Base-by-base conservation (phyloP, 2,888 invertebrate species). In the Aspidiotus destructor region DNA sequence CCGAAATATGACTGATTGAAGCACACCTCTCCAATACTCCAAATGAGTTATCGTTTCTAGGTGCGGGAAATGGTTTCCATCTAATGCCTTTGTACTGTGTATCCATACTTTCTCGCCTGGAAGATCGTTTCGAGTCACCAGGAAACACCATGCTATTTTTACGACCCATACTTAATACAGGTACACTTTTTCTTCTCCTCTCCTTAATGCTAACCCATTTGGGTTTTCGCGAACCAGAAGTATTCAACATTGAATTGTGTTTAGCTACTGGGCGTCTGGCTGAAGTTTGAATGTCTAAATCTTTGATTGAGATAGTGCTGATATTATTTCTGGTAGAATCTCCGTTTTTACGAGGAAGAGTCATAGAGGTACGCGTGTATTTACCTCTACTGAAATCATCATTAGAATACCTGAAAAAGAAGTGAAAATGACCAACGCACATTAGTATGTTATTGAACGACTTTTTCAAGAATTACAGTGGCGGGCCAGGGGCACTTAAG, bases 41-140 rank as follows among this genome's bases (percentile, higher is more conserved):
- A 28, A 28, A 28, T n/a, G 48, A 48, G 55, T 17, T 55, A 41
- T 65, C 28, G 9, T 55, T 41, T n/a, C 57, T 57, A 5, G 55
- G 42, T 1, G 13, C 41, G 11, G 28, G 52, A 17, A 62, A 69
- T 41, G 76, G 74, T 72, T 75, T 77, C 78, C 78, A 78, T 6
- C 75, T 74, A 2, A 77, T 75, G 13, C 75, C 75, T 60, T 74
- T 77, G 72, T 73, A 76, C n/a, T 74, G 73, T 16, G 71, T 70
- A 58, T 73, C 74, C 6, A 67, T 58, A 11, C 67, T 67, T 44
- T 67, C 67, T 11, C 60, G 7, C 9, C 58, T 58, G 48, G 60
- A 8, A 11, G 67, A 67, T 52, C 60, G 60, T 48, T 60, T 67
- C 1, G 67, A 60, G 8, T 41, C 40, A 11, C 60, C n/a, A 10